Evolutionary conservation across 2,797 vertebrate genomes (phyloP).

Genomic region (Podarcis siculus): DNA sequence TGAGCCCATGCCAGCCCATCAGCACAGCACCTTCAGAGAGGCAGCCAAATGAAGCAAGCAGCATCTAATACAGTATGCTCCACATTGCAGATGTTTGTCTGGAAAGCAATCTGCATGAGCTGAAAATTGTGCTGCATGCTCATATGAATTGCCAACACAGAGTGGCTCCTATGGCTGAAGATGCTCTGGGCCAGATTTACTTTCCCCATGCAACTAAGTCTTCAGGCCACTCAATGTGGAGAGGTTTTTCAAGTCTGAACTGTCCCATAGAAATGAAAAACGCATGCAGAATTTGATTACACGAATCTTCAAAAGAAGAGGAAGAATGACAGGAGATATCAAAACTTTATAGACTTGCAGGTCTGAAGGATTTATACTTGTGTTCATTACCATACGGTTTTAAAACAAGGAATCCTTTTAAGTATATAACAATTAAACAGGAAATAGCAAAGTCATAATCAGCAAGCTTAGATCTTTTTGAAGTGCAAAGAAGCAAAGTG

Average conservation of each 20-base stretch:
- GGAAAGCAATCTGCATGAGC: not conserved
- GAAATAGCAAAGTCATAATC: conserved; percentile 65
- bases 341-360: conserved; percentile 49
- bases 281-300: conserved; percentile 33
- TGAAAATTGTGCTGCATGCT: not conserved
- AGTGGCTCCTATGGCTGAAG: not conserved
- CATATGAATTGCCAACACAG: not conserved
- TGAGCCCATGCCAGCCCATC: not conserved
- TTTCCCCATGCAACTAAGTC: not conserved
- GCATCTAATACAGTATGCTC: not conserved
- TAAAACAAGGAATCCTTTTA: conserved; percentile 53
- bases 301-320: conserved; percentile 41
- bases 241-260: not conserved
- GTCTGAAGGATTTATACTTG: conserved; percentile 51
- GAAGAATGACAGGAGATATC: not conserved
- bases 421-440: conserved; percentile 53
- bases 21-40: not conserved
- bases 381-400: conserved; percentile 53
- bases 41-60: not conserved
- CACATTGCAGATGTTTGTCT: not conserved
- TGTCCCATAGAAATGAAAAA: conserved; percentile 10
- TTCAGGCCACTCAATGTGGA: not conserved
- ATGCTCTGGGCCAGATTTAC: not conserved
- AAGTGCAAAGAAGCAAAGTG: conserved; percentile 68
- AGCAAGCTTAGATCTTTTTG: conserved; percentile 70